A percentile compares a stretch with the other conserved stretches of the same genome.
Conservation (phyloP, 1,140 invertebrate genomes). For the Dysdera silvatica region DNA sequence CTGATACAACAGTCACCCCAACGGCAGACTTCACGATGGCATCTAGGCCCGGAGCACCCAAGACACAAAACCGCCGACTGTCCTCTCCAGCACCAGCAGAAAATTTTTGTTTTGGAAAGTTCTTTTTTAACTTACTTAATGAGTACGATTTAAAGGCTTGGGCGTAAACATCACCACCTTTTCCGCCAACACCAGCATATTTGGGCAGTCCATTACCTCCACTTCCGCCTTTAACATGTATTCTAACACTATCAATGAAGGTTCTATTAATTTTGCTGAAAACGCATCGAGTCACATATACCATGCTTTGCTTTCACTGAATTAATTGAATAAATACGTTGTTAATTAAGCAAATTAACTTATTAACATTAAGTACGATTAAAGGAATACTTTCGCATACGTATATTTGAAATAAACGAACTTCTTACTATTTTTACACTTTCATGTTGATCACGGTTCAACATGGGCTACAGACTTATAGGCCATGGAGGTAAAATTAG, state of each 20-base stretch:
- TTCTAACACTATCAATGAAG: slow-evolving; percentile 63
- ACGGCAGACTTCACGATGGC: slow-evolving; percentile 63
- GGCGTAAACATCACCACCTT: slow-evolving; percentile 71
- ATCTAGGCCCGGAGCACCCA: slow-evolving; percentile 63
- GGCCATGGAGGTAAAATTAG: no score
- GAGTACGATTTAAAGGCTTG: slow-evolving; percentile 55
- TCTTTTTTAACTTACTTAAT: slow-evolving; percentile 51
- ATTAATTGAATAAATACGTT: no score
- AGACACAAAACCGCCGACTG: slow-evolving; percentile 58
- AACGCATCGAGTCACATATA: no score
- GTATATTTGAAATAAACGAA: no score
- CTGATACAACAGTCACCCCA: slow-evolving; percentile 64
- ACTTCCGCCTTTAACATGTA: slow-evolving; percentile 63
- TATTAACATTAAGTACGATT: no score
- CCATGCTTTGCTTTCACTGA: no score
- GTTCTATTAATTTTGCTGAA: no score
- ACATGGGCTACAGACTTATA: no score
- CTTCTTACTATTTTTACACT: no score
- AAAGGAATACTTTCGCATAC: no score
- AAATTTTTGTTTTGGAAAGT: slow-evolving; percentile 53
- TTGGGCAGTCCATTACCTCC: slow-evolving; percentile 68
- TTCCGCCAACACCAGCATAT: slow-evolving; percentile 75
- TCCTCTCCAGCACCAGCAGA: slow-evolving; percentile 58
- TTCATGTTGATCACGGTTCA: no score
- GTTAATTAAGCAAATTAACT: no score